Percentiles rank a stretch among this genome's conserved stretches.
These are phyloP conservation scores for Catharus ustulatus DNA, from an alignment of 2,797 vertebrate genomes.

Conservation along the genomic window DNA sequence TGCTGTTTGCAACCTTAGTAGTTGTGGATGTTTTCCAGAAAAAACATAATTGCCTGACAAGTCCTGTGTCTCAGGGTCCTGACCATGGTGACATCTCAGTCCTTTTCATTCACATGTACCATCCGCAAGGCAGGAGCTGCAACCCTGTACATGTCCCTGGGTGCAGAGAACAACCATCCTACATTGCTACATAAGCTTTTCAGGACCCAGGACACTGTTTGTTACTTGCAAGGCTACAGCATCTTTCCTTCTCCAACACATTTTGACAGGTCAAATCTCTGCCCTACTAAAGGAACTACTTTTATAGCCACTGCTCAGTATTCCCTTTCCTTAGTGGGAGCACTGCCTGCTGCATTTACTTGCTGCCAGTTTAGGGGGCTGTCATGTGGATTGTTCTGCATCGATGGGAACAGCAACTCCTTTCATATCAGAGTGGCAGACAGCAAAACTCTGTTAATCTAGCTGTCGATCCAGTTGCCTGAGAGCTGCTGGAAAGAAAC, in stretches of 20 bases:
- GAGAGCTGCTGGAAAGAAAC: conserved; percentile 7
- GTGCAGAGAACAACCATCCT: not conserved
- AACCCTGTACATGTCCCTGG: not conserved
- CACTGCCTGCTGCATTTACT: not conserved
- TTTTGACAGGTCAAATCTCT: not conserved
- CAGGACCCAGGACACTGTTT: not conserved
- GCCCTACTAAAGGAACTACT: not conserved
- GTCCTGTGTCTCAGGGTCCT: not conserved
- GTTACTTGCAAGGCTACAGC: not conserved
- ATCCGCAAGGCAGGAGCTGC: not conserved
- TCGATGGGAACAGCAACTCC: not conserved
- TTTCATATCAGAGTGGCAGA: conserved; percentile 24
- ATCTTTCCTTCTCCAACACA: not conserved
- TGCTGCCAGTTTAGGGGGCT: conserved; percentile 23
- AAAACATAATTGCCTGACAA: not conserved
- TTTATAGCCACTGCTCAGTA: not conserved
- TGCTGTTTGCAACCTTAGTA: not conserved
- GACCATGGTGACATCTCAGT: not conserved
- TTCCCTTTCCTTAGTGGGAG: not conserved
- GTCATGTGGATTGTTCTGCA: conserved; percentile 60
- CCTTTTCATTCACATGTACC: not conserved
- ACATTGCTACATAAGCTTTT: not conserved
- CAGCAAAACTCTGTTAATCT: conserved; percentile 34
- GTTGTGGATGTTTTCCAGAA: not conserved
- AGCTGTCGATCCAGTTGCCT: not conserved